phyloP scores from a whole-genome alignment of 2,797 vertebrate genomes.

The Hapalemur alaotrensis region DNA sequence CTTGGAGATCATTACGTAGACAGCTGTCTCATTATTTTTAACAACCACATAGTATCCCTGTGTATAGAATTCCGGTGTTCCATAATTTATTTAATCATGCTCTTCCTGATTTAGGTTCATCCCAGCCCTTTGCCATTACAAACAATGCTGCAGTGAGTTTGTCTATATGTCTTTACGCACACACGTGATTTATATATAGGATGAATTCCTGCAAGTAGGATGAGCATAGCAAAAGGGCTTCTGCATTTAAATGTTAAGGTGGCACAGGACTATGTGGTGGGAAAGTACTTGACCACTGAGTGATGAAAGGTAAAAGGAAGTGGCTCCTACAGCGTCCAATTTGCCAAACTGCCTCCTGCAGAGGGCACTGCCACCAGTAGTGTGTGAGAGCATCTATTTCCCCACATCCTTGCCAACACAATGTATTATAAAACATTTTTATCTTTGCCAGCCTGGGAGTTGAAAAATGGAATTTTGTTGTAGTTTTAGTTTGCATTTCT shows the following conservation, averaged over 20 bases:
- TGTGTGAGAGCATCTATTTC: no score
- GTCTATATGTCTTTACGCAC: not conserved
- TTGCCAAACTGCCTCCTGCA: not conserved
- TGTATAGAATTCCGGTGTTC: not conserved
- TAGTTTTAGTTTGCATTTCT: constrained; percentile 11
- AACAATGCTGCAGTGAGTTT: not conserved
- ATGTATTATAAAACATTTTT: not conserved
- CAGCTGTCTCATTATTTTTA: not conserved
- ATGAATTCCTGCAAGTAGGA: not conserved
- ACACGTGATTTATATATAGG: not conserved
- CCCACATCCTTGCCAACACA: not conserved
- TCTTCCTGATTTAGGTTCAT: not conserved
- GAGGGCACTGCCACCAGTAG: not conserved
- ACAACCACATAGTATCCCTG: not conserved
- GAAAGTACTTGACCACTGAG: constrained; percentile 90
- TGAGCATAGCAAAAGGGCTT: not conserved
- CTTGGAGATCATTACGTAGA: not conserved
- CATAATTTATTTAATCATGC: not conserved
- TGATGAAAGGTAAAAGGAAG: constrained; percentile 80
- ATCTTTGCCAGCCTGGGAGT: not conserved
- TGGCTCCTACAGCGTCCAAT: constrained; percentile 90
- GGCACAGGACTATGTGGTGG: constrained; percentile 92
- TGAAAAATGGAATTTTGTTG: not conserved
- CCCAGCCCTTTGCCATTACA: not conserved
- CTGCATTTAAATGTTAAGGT: constrained; percentile 73